These are phyloP conservation scores for Halcyon malimbica DNA, from an alignment of 2,113 vertebrate genomes.

Conservation along the genomic window DNA sequence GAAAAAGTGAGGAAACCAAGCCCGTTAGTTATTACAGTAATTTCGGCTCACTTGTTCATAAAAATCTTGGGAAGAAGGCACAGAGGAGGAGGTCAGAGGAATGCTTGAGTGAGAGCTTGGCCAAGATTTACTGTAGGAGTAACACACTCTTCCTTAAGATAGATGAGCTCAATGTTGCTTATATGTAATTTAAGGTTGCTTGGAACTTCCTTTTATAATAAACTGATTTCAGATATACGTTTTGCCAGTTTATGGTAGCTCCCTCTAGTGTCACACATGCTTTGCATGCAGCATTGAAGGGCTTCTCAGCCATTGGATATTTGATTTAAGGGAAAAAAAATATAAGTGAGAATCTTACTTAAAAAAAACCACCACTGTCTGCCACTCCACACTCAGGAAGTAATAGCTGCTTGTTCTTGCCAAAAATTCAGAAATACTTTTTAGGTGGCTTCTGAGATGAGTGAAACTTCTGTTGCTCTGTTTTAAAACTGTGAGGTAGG, in stretches of 20 bases:
- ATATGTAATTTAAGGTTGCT: not conserved
- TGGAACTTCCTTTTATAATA: not conserved
- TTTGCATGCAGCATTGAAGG: not conserved
- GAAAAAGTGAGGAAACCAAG: not conserved
- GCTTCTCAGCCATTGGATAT: not conserved
- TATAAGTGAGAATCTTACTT: not conserved
- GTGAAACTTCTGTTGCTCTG: not conserved
- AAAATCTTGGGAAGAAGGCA: not conserved
- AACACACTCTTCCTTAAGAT: not conserved
- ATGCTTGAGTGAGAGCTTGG: not conserved
- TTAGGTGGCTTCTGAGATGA: not conserved
- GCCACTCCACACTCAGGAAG: not conserved
- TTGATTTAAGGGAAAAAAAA: not conserved
- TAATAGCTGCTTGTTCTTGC: not conserved
- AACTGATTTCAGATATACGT: not conserved
- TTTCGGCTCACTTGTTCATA: not conserved
- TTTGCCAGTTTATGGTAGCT: not conserved
- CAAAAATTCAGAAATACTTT: not conserved
- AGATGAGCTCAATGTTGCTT: not conserved
- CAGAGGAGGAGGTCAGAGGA: not conserved
- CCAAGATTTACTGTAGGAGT: not conserved
- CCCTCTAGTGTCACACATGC: not conserved
- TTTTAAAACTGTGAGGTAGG: not conserved
- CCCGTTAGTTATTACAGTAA: not conserved
- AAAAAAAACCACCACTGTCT: not conserved